A percentile compares a stretch with the other conserved stretches of the same genome.
Evolutionary conservation across 1,140 invertebrate species (phyloP).

Genomic region (Trichogramma pretiosum): DNA sequence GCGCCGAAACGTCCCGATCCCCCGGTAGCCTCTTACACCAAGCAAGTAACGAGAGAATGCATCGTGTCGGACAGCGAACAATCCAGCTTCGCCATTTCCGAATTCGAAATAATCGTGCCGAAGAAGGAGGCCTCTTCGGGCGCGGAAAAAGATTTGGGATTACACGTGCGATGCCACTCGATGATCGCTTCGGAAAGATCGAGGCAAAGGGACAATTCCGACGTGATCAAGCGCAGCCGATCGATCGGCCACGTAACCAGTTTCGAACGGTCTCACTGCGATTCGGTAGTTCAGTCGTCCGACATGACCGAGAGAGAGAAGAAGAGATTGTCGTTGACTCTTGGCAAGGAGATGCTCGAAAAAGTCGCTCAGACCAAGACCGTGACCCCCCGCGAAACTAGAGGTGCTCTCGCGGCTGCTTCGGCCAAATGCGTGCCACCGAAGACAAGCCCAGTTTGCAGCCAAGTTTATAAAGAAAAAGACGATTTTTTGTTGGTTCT

Average conservation of each 20-base stretch:
- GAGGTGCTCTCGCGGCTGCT: constrained; percentile 53
- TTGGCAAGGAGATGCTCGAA: constrained; percentile 64
- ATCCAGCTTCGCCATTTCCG: constrained; percentile 1
- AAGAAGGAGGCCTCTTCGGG: constrained; percentile 23
- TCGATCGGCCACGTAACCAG: constrained; percentile 30
- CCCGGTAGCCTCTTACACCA: neutral
- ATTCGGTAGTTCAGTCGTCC: constrained; percentile 9
- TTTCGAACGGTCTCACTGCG: constrained; percentile 25
- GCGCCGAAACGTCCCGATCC: constrained; percentile 5
- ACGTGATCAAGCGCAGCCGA: constrained; percentile 25
- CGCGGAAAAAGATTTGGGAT: constrained; percentile 34
- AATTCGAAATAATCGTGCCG: constrained; percentile 56
- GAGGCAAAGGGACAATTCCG: constrained; percentile 12
- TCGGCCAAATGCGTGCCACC: constrained; percentile 41
- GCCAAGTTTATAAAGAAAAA: constrained; percentile 25
- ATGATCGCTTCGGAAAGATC: constrained; percentile 32
- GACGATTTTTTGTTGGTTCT: constrained; percentile 45
- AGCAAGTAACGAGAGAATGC: neutral
- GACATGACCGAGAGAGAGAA: constrained; percentile 57
- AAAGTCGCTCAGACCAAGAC: constrained; percentile 48
- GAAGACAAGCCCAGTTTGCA: constrained; percentile 43
- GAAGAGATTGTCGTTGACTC: constrained; percentile 57
- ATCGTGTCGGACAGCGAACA: constrained; percentile 1
- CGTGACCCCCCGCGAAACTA: constrained; percentile 53
- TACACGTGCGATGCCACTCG: constrained; percentile 65